Percentiles rank a stretch among this genome's conserved stretches.
Evolutionary conservation across 2,113 vertebrate genomes (phyloP).

Genomic region (Protobothrops mucrosquamatus): DNA sequence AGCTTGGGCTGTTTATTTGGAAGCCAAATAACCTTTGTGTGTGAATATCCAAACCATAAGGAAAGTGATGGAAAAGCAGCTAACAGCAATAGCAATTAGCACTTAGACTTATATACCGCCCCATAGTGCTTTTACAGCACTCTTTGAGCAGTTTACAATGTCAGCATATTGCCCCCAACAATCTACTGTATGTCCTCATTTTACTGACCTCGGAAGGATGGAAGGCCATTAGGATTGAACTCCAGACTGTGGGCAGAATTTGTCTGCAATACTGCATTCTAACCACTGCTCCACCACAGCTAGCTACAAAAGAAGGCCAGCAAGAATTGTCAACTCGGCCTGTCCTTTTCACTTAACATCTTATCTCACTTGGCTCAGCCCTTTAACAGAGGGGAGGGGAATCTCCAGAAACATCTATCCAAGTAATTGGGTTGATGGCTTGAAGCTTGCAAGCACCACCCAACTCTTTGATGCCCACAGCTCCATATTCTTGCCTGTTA

Average conservation of each 20-base stretch:
- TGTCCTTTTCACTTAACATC: not conserved
- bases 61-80: not conserved
- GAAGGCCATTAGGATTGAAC: too few relatives aligned
- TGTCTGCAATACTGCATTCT: too few relatives aligned
- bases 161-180: too few relatives aligned
- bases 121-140: too few relatives aligned
- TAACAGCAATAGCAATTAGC: not conserved
- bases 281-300: too few relatives aligned
- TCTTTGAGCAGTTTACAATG: too few relatives aligned
- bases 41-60: conserved; percentile 3
- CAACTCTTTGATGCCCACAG: not conserved
- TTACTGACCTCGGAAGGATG: too few relatives aligned
- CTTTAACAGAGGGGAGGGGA: conserved; percentile 2
- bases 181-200: too few relatives aligned
- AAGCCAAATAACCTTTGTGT: not conserved
- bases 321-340: not conserved
- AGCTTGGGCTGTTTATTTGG: not conserved
- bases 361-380: conserved; percentile 35
- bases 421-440: conserved; percentile 33
- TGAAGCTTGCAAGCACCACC: conserved; percentile 32
- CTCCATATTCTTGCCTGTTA: conserved; percentile 10
- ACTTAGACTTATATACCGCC: too few relatives aligned
- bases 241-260: too few relatives aligned
- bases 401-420: conserved; percentile 30
- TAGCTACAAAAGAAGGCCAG: not conserved